These are phyloP conservation scores for Athalia rosae DNA, from an alignment of 2,888 invertebrate species.

Conservation along the genomic window DNA sequence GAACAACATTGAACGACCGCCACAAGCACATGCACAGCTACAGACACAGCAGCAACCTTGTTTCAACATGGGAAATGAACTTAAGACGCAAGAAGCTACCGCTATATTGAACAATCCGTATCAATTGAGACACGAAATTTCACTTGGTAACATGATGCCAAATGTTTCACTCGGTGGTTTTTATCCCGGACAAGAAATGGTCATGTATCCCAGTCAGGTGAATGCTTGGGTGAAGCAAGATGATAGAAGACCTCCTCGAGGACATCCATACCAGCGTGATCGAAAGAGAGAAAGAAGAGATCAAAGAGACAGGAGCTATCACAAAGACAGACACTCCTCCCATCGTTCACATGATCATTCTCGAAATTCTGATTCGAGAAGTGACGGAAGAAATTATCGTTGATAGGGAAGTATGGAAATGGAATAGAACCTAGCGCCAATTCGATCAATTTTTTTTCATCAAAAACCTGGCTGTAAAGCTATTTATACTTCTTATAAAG, in stretches of 20 bases:
- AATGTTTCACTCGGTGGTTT: constrained; percentile 49
- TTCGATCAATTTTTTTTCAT: too few species aligned
- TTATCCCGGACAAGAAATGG: constrained; percentile 51
- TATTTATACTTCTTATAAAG: too few species aligned
- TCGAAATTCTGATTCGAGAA: constrained; percentile 50
- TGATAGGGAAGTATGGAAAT: constrained; percentile 45
- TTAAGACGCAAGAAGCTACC: constrained; percentile 29
- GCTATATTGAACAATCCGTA: constrained; percentile 50
- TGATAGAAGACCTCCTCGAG: constrained; percentile 54
- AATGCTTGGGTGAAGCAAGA: constrained; percentile 51
- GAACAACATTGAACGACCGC: constrained; percentile 54
- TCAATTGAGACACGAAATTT: constrained; percentile 61
- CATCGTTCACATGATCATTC: constrained; percentile 52
- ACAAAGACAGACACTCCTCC: constrained; percentile 50
- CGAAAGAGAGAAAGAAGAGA: constrained; percentile 50
- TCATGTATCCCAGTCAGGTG: constrained; percentile 55
- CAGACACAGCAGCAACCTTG: constrained; percentile 56
- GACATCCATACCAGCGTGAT: constrained; percentile 58
- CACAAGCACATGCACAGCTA: constrained; percentile 51
- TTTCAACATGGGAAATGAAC: constrained; percentile 35
- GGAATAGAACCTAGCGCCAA: not conserved
- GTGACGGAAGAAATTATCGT: constrained; percentile 56
- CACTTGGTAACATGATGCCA: constrained; percentile 54
- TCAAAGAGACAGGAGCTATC: constrained; percentile 53
- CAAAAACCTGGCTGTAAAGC: too few species aligned